These are phyloP conservation scores for Hippopotamyrus pictus DNA, from an alignment of 2,797 vertebrate species.

Conservation along the genomic window DNA sequence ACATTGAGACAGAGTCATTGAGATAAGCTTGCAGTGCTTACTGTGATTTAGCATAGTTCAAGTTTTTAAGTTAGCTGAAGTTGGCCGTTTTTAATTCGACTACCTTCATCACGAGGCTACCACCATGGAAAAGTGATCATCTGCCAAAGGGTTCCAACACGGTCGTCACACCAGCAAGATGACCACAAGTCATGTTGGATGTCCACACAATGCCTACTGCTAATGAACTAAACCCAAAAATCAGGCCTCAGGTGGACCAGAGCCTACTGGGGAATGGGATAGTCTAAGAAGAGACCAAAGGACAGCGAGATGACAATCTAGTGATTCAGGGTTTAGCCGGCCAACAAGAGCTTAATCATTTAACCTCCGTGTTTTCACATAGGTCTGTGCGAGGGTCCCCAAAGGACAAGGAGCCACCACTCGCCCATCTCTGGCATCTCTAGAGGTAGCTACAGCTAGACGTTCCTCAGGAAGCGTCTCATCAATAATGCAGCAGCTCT, in stretches of 20 bases:
- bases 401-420: background rate
- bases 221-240: background rate
- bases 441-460: conserved; percentile 2
- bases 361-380: background rate
- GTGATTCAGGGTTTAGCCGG: background rate
- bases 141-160: background rate
- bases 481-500: conserved; percentile 43
- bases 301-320: background rate
- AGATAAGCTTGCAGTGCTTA: background rate
- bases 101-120: background rate
- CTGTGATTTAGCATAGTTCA: background rate
- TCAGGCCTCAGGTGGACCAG: background rate
- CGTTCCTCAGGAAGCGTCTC: conserved; percentile 28
- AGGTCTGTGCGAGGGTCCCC: background rate
- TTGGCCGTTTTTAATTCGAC: background rate
- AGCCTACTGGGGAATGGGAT: background rate
- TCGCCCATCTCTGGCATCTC: background rate
- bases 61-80: background rate
- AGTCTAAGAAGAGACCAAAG: background rate
- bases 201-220: background rate
- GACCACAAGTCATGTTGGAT: background rate
- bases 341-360: background rate
- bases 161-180: background rate
- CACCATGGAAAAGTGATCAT: background rate
- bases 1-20: background rate